Evolutionary conservation across 2,113 vertebrate species (phyloP).

Genomic region (Nesogale talazaci): DNA sequence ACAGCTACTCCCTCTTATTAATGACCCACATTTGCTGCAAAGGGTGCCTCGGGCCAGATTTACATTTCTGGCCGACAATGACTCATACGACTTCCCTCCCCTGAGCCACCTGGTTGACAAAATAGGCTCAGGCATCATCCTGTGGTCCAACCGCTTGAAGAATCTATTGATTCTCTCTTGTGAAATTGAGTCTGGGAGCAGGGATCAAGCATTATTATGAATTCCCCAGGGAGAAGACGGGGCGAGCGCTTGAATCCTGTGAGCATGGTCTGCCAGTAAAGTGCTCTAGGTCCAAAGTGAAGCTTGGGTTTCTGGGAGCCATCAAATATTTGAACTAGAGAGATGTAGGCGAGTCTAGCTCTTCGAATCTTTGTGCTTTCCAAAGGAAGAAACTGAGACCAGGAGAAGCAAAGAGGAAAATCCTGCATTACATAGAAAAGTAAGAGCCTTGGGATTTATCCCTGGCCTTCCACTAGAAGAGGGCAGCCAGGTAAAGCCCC

Average conservation of each 20-base stretch:
- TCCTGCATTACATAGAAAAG: not conserved
- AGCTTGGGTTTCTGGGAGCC: not conserved
- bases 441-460: not conserved
- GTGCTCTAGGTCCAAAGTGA: not conserved
- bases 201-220: not conserved
- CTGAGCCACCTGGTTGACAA: conserved; percentile 77
- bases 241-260: not conserved
- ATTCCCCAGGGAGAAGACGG: not conserved
- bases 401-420: not conserved
- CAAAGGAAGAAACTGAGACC: not conserved
- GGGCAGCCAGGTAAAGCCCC: not conserved
- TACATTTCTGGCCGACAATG: conserved; percentile 81
- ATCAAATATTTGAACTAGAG: not conserved
- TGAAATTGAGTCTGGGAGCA: conserved; percentile 61
- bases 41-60: conserved; percentile 76
- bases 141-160: conserved; percentile 75
- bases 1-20: conserved; percentile 72
- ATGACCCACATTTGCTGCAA: conserved; percentile 74
- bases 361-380: not conserved
- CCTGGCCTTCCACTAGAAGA: not conserved
- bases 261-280: not conserved
- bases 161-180: conserved; percentile 67
- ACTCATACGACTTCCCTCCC: conserved; percentile 77
- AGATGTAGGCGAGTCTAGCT: too few relatives aligned
- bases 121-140: conserved; percentile 65